phyloP scores from a whole-genome alignment of 2,888 invertebrate genomes.

The Lycia hirtaria region DNA sequence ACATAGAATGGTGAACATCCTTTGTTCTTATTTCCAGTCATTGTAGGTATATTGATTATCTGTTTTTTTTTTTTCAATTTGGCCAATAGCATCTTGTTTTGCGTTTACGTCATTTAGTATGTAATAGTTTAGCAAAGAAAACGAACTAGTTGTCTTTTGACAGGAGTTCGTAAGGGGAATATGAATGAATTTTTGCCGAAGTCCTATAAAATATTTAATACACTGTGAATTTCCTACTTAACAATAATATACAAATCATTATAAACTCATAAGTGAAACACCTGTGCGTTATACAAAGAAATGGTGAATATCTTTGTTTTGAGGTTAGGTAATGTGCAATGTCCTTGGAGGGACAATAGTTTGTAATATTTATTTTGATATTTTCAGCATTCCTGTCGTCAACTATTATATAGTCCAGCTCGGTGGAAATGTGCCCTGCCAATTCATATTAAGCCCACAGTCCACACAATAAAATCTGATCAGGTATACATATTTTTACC shows the following conservation, averaged over 20 bases:
- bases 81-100: too few relatives aligned
- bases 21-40: too few relatives aligned
- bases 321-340: conserved; percentile 66
- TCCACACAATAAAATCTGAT: conserved; percentile 63
- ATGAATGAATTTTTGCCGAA: conserved; percentile 62
- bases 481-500: conserved; percentile 56
- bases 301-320: conserved; percentile 56
- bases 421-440: conserved; percentile 78
- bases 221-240: conserved; percentile 24
- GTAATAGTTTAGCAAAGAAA: too few relatives aligned
- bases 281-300: conserved; percentile 45
- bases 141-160: conserved; percentile 54
- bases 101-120: too few relatives aligned
- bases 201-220: conserved; percentile 52
- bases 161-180: conserved; percentile 60
- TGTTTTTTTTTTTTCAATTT: too few relatives aligned
- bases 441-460: conserved; percentile 66
- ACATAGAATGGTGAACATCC: too few relatives aligned
- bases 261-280: conserved; percentile 2
- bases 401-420: conserved; percentile 73
- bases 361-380: conserved; percentile 41
- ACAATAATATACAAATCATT: conserved; percentile 15
- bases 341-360: conserved; percentile 52
- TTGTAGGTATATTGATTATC: too few relatives aligned
- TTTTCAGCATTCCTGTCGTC: conserved; percentile 80